These are phyloP conservation scores for Distichodus sexfasciatus DNA, from an alignment of 2,797 vertebrate genomes.

Conservation along the genomic window DNA sequence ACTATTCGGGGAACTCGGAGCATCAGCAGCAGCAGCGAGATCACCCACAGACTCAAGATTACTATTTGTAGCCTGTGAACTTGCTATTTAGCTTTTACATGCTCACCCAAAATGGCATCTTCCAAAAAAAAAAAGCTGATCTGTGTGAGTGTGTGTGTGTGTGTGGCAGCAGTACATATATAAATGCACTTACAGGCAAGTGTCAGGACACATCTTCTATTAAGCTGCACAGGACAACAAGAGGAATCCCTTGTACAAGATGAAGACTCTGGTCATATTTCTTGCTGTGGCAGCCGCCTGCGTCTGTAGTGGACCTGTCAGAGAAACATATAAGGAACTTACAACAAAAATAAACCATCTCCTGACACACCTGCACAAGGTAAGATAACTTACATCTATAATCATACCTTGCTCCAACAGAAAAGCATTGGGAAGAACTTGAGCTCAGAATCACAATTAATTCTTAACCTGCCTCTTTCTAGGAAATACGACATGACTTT, in stretches of 20 bases:
- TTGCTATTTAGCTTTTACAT: not conserved
- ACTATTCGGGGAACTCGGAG: constrained; percentile 56
- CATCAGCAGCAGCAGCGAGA: constrained; percentile 4
- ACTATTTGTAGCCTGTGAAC: not conserved
- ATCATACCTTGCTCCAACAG: no score
- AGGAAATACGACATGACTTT: not conserved
- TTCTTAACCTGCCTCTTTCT: not conserved
- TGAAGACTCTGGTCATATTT: constrained; percentile 17
- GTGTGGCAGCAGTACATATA: no score
- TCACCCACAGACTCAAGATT: not conserved
- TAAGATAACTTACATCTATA: not conserved
- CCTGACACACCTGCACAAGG: not conserved
- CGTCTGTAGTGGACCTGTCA: not conserved
- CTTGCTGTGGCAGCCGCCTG: not conserved
- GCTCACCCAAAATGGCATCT: constrained; percentile 29
- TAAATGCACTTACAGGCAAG: not conserved
- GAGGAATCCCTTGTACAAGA: not conserved
- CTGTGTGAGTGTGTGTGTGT: not conserved
- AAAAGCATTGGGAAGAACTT: not conserved
- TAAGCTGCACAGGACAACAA: not conserved
- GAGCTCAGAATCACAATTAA: not conserved
- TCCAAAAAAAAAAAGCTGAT: not conserved
- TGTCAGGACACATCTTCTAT: not conserved
- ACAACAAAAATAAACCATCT: rapidly evolving
- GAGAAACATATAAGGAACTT: no score